Conservation (phyloP, 1,140 invertebrate species). For the Cotesia glomerata region DNA sequence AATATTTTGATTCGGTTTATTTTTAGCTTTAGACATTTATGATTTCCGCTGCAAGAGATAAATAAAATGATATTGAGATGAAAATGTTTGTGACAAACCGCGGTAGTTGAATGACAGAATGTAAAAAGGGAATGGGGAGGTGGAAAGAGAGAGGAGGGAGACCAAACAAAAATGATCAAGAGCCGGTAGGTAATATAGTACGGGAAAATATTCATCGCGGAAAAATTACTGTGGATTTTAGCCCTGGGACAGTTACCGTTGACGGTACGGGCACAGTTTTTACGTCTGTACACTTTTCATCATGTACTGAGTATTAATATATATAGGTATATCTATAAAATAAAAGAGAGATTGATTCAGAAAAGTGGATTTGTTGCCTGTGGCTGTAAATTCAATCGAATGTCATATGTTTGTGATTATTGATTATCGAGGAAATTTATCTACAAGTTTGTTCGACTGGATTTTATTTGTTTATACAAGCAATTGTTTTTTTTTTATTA, state of each 20-base stretch:
- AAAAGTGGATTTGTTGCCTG: not conserved
- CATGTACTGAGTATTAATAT: not conserved
- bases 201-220: not conserved
- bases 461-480: not conserved
- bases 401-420: conserved; percentile 13
- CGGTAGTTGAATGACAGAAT: not conserved
- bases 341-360: no score
- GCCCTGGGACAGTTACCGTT: not conserved
- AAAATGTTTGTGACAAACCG: conserved; percentile 10
- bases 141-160: not conserved
- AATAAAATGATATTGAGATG: conserved; percentile 1
- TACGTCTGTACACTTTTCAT: not conserved
- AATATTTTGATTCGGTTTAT: no score
- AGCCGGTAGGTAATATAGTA: not conserved
- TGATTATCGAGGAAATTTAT: conserved; percentile 24
- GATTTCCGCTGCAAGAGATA: not conserved
- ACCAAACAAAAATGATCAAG: not conserved
- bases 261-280: not conserved
- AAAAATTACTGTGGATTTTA: not conserved
- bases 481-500: not conserved
- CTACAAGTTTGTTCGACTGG: conserved; percentile 12
- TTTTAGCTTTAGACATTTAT: not conserved
- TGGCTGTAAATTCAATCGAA: conserved; percentile 12
- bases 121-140: not conserved
- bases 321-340: not conserved